Base-by-base conservation (phyloP, 2,797 vertebrate genomes). In the Ptychobarbus kaznakovi region DNA sequence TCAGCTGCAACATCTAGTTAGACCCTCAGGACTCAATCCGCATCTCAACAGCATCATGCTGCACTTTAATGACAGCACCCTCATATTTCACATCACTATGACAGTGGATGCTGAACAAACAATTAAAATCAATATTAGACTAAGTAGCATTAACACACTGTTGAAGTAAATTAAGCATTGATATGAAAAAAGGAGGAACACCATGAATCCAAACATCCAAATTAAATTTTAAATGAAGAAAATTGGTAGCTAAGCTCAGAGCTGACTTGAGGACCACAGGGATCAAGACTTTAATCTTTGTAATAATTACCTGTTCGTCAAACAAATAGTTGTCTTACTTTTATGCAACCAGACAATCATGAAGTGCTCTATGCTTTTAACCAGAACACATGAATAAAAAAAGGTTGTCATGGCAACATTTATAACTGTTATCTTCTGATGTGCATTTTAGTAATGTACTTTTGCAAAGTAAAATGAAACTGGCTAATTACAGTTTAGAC, bases 271-370 rank as follows among this genome's bases (percentile, higher is more conserved):
- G 42, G 46, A 61, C n/a, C 40, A 44, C 69, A 82, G 16, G 16
- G 25, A 10, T 28, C 3, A 1, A 65, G 18, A 74, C 28, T 46
- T 12, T 73, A 42, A 74, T 82, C 18, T 74, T 35, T 16, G 32
- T 56, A 32, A 58, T 65, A 65, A 44, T 20, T 3, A 74, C 56
- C 79, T 81, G 83, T 80, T 81, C 65, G 84, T 70, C 40, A 76
- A 25, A 9, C 46, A 61, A 78, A 86, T 81, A 83, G 85, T 84
- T 86, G 51, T 63, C n/a, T 84, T 84, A 22, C 46, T 84, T 86
- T 51, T n/a, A 46, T 25, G 25, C 20, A 49, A 2, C 40, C n/a
- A 10, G 25, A 49, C 38, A 73, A 46, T 63, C n/a, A 65, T 46
- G 16, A 65, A 66, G 15, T 44, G 51, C 74, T 42, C 35, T 38